phyloP scores from a whole-genome alignment of 92 coral and sea anemone species.

The Pocillopora meandrina region DNA sequence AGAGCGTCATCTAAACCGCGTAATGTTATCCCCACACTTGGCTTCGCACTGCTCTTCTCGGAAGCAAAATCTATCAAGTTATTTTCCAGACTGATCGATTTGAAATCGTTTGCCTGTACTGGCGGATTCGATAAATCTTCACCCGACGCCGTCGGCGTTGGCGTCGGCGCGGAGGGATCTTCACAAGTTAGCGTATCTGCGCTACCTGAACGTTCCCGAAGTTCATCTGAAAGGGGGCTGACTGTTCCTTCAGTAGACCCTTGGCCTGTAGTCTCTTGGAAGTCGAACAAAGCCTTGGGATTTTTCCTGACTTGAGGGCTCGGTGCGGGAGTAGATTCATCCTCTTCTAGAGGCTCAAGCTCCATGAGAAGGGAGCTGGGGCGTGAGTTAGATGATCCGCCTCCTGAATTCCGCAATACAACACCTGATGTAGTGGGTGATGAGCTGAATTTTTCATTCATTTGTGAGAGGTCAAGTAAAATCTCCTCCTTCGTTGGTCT shows the following conservation, averaged over 20 bases:
- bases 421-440: constrained; percentile 47
- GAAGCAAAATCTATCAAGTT: constrained; percentile 5
- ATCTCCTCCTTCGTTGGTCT: constrained; percentile 58
- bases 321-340: constrained; percentile 70
- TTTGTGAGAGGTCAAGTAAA: constrained; percentile 59
- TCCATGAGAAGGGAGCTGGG: constrained; percentile 79
- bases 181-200: constrained; percentile 71
- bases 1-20: constrained; percentile 16
- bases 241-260: constrained; percentile 36
- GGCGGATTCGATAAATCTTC: constrained; percentile 25
- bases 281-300: constrained; percentile 59
- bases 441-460: constrained; percentile 51
- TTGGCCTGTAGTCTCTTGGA: constrained; percentile 25
- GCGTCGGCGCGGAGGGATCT: constrained; percentile 72
- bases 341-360: constrained; percentile 77
- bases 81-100: neutral
- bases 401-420: constrained; percentile 51
- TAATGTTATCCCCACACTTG: neutral
- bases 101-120: neutral
- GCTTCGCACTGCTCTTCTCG: constrained; percentile 2
- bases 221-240: constrained; percentile 48
- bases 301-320: constrained; percentile 61
- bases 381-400: constrained; percentile 70
- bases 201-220: constrained; percentile 70
- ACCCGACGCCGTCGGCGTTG: constrained; percentile 55